Conservation (phyloP, 2,797 vertebrate genomes). For the Coregonus sp. region DNA sequence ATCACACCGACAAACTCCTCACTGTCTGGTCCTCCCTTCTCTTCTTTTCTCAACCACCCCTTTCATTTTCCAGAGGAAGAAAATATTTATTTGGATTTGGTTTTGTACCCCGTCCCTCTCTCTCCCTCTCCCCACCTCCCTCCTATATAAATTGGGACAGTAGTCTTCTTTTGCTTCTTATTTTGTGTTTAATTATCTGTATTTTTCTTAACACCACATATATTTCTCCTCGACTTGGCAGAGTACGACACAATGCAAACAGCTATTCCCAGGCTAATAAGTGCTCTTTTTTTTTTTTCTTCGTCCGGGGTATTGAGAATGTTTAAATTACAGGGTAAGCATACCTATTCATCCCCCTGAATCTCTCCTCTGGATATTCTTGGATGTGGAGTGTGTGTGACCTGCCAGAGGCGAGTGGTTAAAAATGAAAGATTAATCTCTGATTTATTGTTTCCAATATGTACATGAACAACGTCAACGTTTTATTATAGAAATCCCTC, state of each 20-base stretch:
- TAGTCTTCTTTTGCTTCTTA: constrained; percentile 58
- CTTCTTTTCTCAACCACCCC: constrained; percentile 40
- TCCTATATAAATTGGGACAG: constrained; percentile 48
- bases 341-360: constrained; percentile 57
- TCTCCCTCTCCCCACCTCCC: constrained; percentile 46
- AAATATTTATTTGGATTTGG: constrained; percentile 75
- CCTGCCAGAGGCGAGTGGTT: constrained; percentile 56
- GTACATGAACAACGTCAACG: constrained; percentile 53
- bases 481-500: constrained; percentile 51
- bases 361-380: constrained; percentile 64
- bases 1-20: constrained; percentile 69
- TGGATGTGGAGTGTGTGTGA: constrained; percentile 61
- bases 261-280: constrained; percentile 61
- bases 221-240: constrained; percentile 42
- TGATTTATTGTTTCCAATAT: constrained; percentile 69
- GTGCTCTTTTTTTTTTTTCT: constrained; percentile 40
- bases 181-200: constrained; percentile 72
- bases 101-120: constrained; percentile 52
- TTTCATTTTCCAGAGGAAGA: constrained; percentile 73
- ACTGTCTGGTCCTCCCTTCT: constrained; percentile 62
- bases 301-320: constrained; percentile 42
- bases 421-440: constrained; percentile 62
- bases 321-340: constrained; percentile 68
- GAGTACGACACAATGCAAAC: constrained; percentile 59
- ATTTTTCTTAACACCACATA: constrained; percentile 71